These are phyloP conservation scores for Chionoecetes opilio DNA, from an alignment of 1,140 invertebrate genomes.

Conservation along the genomic window DNA sequence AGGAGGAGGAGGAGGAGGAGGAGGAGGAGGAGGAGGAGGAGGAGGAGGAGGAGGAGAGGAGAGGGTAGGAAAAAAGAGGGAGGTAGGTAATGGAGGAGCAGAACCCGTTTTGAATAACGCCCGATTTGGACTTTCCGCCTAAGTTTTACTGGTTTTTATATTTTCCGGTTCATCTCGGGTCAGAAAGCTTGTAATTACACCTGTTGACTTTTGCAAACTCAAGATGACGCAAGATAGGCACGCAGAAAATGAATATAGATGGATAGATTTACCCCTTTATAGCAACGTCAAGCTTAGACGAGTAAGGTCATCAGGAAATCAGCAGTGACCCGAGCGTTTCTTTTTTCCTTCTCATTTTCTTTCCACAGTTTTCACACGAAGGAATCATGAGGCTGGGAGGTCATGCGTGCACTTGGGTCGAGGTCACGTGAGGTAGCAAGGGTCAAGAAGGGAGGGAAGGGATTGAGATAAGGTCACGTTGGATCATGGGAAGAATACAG, in stretches of 20 bases:
- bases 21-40: not conserved
- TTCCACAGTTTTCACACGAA: not conserved
- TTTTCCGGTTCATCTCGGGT: constrained; percentile 4
- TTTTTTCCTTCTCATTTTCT: constrained; percentile 1
- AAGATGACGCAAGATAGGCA: not conserved
- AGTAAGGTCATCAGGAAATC: not conserved
- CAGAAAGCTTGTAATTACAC: not conserved
- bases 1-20: not conserved
- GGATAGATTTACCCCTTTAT: not conserved
- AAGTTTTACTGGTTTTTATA: constrained; percentile 8
- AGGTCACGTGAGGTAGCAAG: constrained; percentile 6
- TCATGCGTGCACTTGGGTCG: constrained; percentile 13
- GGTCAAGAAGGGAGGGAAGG: not conserved
- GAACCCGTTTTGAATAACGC: constrained; percentile 10
- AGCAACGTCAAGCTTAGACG: not conserved
- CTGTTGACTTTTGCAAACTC: not conserved
- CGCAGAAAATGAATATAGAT: no score
- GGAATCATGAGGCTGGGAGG: not conserved
- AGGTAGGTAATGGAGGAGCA: constrained; percentile 1
- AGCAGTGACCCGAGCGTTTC: not conserved
- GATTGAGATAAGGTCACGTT: not conserved
- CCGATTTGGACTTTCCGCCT: not conserved
- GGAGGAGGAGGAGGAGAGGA: not conserved
- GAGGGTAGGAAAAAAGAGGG: not conserved
- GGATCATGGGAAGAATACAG: constrained; percentile 4